These are phyloP conservation scores for Aramus guarauna DNA, from an alignment of 2,113 vertebrate genomes.

Conservation along the genomic window DNA sequence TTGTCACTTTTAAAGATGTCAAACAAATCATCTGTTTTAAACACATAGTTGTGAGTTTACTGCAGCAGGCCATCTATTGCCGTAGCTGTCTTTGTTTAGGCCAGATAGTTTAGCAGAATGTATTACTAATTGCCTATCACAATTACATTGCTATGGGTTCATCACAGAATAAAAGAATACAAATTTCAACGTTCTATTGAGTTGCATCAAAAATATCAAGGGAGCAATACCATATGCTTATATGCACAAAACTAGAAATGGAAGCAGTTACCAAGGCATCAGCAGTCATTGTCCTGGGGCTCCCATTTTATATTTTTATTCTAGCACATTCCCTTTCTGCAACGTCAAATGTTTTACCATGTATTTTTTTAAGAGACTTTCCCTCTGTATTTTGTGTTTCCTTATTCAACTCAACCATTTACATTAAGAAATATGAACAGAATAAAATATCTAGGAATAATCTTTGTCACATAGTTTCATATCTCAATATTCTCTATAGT, in stretches of 20 bases:
- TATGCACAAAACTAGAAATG: background rate
- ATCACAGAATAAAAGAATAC: conserved; percentile 36
- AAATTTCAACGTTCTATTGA: background rate
- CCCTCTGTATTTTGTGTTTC: background rate
- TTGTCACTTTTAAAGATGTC: conserved; percentile 35
- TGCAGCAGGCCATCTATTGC: background rate
- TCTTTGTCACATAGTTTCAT: background rate
- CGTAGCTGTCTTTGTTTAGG: conserved; percentile 22
- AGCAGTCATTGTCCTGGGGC: background rate
- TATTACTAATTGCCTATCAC: background rate
- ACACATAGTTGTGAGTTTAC: background rate
- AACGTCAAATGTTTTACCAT: background rate
- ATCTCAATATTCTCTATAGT: background rate
- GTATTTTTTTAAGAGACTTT: background rate
- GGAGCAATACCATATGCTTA: background rate
- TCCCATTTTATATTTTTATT: background rate
- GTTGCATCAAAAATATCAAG: background rate
- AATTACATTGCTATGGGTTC: background rate
- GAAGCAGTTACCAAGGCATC: background rate
- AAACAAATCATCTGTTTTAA: conserved; percentile 7
- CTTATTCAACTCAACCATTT: background rate
- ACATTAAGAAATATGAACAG: background rate
- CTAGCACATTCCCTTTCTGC: background rate
- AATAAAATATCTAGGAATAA: background rate
- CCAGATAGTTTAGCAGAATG: background rate